phyloP scores from a whole-genome alignment of 2,113 vertebrate species.

The Atrichornis clamosus region DNA sequence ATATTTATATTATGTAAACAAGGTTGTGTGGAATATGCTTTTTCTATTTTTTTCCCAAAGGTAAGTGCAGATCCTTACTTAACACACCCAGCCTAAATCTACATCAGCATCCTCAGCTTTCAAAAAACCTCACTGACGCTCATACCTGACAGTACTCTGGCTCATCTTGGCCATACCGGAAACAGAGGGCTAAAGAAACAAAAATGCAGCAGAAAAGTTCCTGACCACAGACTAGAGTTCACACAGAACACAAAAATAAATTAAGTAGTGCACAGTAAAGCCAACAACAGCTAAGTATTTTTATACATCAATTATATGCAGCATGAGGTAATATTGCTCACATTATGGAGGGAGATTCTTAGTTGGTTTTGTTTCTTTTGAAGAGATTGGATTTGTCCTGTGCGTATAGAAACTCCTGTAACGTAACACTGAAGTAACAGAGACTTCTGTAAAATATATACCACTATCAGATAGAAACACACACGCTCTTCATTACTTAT shows the following conservation, averaged over 20 bases:
- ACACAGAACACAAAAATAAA: conserved; percentile 66
- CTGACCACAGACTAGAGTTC: conserved; percentile 56
- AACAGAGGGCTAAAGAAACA: conserved; percentile 47
- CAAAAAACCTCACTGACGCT: conserved; percentile 39
- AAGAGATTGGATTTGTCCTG: conserved; percentile 75
- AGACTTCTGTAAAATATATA: conserved; percentile 73
- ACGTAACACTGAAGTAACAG: conserved; percentile 78
- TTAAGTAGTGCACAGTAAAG: conserved; percentile 69
- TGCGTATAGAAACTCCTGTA: conserved; percentile 74
- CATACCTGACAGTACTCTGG: conserved; percentile 49
- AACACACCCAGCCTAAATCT: conserved; percentile 61
- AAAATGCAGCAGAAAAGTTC: conserved; percentile 34
- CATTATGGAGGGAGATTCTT: conserved; percentile 76
- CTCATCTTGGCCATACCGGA: conserved; percentile 43
- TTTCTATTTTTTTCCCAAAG: not conserved
- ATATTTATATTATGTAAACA: conserved; percentile 53
- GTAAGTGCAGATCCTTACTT: conserved; percentile 50
- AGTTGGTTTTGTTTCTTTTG: conserved; percentile 67
- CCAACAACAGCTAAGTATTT: conserved; percentile 66
- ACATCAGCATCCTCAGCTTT: conserved; percentile 54
- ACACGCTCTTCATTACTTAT: conserved; percentile 73
- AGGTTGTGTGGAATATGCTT: not conserved
- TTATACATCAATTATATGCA: conserved; percentile 70
- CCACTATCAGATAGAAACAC: conserved; percentile 79
- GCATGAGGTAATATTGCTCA: conserved; percentile 82